Conservation (phyloP, 2,888 invertebrate genomes). For the Stenoptilia bipunctidactyla region DNA sequence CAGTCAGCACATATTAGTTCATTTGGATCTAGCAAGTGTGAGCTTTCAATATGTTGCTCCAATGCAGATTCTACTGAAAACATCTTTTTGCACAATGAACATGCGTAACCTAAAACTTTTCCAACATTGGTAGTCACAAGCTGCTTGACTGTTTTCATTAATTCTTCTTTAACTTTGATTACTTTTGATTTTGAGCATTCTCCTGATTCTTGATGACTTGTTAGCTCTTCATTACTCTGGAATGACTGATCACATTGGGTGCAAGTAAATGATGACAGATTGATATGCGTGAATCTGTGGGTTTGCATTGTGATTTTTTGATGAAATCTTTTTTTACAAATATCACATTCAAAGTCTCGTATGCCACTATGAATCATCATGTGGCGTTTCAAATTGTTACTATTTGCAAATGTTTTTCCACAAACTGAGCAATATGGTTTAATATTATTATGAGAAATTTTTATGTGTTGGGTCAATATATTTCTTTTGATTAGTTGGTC, state of each 20-base stretch:
- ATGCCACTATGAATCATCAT: conserved; percentile 61
- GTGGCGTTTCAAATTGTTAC: conserved; percentile 60
- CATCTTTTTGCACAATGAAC: conserved; percentile 60
- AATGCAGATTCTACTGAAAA: conserved; percentile 55
- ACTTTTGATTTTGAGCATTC: conserved; percentile 40
- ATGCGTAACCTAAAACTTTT: conserved; percentile 52
- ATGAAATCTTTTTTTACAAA: conserved; percentile 55
- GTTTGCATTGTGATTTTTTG: conserved; percentile 66
- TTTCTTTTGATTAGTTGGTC: conserved; percentile 45
- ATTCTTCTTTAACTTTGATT: conserved; percentile 41
- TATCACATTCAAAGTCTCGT: conserved; percentile 57
- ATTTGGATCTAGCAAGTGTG: conserved; percentile 42
- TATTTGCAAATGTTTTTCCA: conserved; percentile 58
- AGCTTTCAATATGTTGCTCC: conserved; percentile 50
- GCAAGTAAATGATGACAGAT: conserved; percentile 34
- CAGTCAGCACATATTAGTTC: conserved; percentile 46
- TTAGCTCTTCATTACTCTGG: conserved; percentile 29
- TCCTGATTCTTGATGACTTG: conserved; percentile 34
- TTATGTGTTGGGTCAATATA: conserved; percentile 56
- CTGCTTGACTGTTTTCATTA: conserved; percentile 56
- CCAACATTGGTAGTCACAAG: conserved; percentile 50
- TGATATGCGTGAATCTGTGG: conserved; percentile 51
- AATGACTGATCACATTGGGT: conserved; percentile 46
- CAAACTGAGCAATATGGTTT: conserved; percentile 53
- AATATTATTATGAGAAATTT: conserved; percentile 52